phyloP scores from a whole-genome alignment of 2,113 vertebrate species.

The Petromus typicus region DNA sequence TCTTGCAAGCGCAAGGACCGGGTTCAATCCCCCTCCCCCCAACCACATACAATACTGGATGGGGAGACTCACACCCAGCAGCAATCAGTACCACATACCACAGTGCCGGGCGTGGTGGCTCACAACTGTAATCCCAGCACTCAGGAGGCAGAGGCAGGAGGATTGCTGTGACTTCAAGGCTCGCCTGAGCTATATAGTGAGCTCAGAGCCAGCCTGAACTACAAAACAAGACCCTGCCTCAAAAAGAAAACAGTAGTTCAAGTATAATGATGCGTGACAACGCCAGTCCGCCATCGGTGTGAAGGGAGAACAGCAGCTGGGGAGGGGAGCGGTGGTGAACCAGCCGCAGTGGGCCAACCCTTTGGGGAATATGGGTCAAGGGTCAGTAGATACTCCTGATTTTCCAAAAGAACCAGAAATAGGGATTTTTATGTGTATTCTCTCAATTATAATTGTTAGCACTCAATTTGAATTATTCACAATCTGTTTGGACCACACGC shows the following conservation, averaged over 20 bases:
- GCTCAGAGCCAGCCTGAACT: too few relatives aligned
- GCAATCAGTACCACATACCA: too few relatives aligned
- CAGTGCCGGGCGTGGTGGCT: too few relatives aligned
- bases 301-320: background rate
- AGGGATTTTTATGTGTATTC: background rate
- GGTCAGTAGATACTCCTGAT: background rate
- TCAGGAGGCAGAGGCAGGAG: too few relatives aligned
- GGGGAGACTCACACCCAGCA: too few relatives aligned
- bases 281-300: background rate
- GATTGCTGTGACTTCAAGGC: too few relatives aligned
- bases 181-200: too few relatives aligned
- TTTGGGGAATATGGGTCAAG: background rate
- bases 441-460: background rate
- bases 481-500: background rate
- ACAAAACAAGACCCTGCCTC: too few relatives aligned
- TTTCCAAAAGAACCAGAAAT: conserved; percentile 45
- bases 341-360: background rate
- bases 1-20: too few relatives aligned
- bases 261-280: background rate
- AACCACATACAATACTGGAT: too few relatives aligned
- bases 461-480: conserved; percentile 53
- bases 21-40: too few relatives aligned
- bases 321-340: background rate
- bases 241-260: background rate
- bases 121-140: too few relatives aligned